phyloP scores from a whole-genome alignment of 2,797 vertebrate genomes.

The Siniperca scherzeri region DNA sequence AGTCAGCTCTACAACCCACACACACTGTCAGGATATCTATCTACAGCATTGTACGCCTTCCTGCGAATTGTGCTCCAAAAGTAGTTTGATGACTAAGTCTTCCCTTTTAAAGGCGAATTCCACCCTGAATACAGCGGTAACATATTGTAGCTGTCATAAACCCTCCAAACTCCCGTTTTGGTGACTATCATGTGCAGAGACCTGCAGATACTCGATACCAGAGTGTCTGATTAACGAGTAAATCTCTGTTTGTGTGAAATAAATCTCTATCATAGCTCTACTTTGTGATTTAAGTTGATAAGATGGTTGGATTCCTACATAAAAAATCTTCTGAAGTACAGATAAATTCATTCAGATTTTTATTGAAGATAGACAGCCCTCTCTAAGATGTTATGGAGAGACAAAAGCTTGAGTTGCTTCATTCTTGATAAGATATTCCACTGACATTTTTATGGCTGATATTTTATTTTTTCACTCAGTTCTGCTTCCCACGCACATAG shows the following conservation, averaged over 20 bases:
- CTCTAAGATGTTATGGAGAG: conserved; percentile 3
- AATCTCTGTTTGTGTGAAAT: neutral
- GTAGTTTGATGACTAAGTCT: conserved; percentile 45
- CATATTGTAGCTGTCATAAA: neutral
- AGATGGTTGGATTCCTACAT: conserved; percentile 2
- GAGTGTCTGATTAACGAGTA: neutral
- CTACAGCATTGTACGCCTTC: conserved; percentile 3
- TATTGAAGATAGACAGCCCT: neutral
- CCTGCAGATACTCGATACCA: neutral
- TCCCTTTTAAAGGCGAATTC: conserved; percentile 34
- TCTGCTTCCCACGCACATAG: conserved; percentile 49
- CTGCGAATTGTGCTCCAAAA: conserved; percentile 37
- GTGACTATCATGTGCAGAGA: neutral
- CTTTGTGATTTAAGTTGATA: conserved; percentile 25
- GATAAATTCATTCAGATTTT: neutral
- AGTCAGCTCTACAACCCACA: conserved; percentile 63
- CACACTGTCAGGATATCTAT: conserved; percentile 34
- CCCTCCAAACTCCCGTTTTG: neutral
- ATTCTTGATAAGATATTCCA: conserved; percentile 12
- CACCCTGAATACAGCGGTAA: neutral
- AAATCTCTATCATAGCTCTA: neutral
- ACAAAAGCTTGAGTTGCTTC: conserved; percentile 17
- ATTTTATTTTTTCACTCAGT: conserved; percentile 37
- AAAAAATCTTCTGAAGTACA: neutral
- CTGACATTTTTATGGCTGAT: conserved; percentile 57